Percentiles rank a stretch among this genome's conserved stretches.
Evolutionary conservation across 1,140 invertebrate genomes (phyloP).

Genomic region (Orchestia grillus): DNA sequence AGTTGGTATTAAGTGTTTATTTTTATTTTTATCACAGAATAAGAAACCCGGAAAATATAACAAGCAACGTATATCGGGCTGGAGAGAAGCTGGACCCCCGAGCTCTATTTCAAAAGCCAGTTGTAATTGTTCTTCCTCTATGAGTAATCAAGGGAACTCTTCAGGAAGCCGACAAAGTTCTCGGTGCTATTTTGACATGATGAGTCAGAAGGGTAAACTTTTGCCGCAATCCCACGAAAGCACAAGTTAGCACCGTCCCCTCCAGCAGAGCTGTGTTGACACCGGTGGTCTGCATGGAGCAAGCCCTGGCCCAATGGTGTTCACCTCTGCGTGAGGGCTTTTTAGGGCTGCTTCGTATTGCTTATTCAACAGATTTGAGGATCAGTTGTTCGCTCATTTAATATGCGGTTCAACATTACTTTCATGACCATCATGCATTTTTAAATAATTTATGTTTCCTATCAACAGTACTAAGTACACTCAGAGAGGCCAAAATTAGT

Average conservation of each 20-base stretch:
- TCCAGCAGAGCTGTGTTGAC: neutral
- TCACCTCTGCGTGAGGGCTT: neutral
- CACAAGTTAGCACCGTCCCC: neutral
- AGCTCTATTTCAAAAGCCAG: neutral
- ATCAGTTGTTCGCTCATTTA: neutral
- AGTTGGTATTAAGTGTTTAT: neutral
- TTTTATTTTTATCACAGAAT: neutral
- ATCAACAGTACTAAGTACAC: neutral
- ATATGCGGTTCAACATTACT: neutral
- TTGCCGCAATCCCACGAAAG: neutral
- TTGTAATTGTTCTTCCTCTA: neutral
- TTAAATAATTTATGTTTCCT: neutral
- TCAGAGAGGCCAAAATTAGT: neutral
- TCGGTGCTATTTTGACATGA: slow-evolving; percentile 13
- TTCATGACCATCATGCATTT: neutral
- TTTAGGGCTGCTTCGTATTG: neutral
- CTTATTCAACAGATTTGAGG: neutral
- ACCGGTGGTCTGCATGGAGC: neutral
- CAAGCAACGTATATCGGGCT: neutral
- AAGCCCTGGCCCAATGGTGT: neutral
- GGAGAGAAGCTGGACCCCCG: neutral
- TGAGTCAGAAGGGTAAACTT: neutral
- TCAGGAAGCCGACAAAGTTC: neutral
- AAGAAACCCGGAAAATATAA: neutral
- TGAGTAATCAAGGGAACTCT: neutral